A percentile compares a stretch with the other conserved stretches of the same genome.
phyloP scores from a whole-genome alignment of 2,888 invertebrate species.

The Meliscaeva auricollis region DNA sequence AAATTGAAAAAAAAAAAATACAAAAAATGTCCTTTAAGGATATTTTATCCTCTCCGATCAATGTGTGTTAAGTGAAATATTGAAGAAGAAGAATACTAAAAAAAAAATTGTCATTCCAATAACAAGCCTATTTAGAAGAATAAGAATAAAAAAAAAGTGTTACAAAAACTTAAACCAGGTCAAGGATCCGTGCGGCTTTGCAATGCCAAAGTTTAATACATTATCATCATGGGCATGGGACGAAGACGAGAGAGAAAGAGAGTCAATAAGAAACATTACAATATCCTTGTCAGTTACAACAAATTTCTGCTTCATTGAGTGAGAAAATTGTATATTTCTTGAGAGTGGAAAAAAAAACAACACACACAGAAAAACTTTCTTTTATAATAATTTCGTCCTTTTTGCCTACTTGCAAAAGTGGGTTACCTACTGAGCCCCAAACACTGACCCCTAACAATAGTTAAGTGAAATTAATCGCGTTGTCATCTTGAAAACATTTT shows the following conservation, averaged over 20 bases:
- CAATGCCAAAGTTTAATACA: constrained; percentile 47
- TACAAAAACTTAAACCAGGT: constrained; percentile 38
- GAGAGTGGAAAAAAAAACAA: background rate
- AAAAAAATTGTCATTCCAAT: constrained; percentile 13
- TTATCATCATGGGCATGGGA: constrained; percentile 32
- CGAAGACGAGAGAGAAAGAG: constrained; percentile 42
- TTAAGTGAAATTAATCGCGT: constrained; percentile 38
- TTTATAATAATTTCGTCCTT: constrained; percentile 36
- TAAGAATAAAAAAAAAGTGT: constrained; percentile 18
- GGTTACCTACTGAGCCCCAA: constrained; percentile 36
- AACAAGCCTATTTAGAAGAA: constrained; percentile 8
- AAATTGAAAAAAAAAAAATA: too few relatives aligned
- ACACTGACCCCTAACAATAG: constrained; percentile 53
- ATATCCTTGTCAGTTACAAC: constrained; percentile 70
- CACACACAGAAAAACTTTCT: constrained; percentile 24
- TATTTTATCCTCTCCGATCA: constrained; percentile 17
- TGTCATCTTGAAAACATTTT: constrained; percentile 23
- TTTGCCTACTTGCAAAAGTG: constrained; percentile 39
- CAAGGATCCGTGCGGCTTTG: constrained; percentile 48
- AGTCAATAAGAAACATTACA: constrained; percentile 62
- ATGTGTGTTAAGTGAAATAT: constrained; percentile 29
- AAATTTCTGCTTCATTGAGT: constrained; percentile 72
- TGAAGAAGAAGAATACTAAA: background rate
- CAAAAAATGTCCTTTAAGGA: constrained; percentile 26
- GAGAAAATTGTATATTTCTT: constrained; percentile 61